Evolutionary conservation across 1,140 invertebrate genomes (phyloP).

Genomic region (Cotesia vestalis): DNA sequence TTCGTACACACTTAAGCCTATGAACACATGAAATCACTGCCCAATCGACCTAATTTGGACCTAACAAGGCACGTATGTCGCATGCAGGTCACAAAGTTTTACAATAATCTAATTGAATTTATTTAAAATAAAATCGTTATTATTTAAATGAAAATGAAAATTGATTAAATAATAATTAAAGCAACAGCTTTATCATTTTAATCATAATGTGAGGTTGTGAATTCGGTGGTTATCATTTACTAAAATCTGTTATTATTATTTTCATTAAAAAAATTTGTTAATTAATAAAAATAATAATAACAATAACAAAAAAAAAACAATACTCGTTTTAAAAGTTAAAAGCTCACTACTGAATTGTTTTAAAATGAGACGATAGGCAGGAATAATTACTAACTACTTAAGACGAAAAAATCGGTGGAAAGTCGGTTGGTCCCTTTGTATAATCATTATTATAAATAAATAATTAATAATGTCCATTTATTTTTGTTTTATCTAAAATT

Average conservation of each 20-base stretch:
- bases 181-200: background rate
- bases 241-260: background rate
- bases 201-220: background rate
- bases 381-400: slow-evolving; percentile 55
- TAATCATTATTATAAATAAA: slow-evolving; percentile 39
- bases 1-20: slow-evolving; percentile 63
- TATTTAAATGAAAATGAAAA: background rate
- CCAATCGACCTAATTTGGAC: slow-evolving; percentile 64
- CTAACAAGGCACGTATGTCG: slow-evolving; percentile 61
- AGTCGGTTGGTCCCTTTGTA: slow-evolving; percentile 62
- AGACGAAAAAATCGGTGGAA: slow-evolving; percentile 65
- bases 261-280: slow-evolving; percentile 10
- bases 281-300: slow-evolving; percentile 1
- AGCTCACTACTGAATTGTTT: slow-evolving; percentile 44
- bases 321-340: slow-evolving; percentile 4
- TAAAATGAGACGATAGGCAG: slow-evolving; percentile 61
- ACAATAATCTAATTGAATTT: slow-evolving; percentile 8
- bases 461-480: slow-evolving; percentile 43
- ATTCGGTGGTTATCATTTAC: slow-evolving; percentile 19
- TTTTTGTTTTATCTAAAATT: slow-evolving; percentile 37
- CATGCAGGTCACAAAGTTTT: slow-evolving; percentile 35
- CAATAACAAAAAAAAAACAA: background rate
- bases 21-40: slow-evolving; percentile 68
- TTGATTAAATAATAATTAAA: background rate
- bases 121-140: background rate